These are phyloP conservation scores for Alosa sapidissima DNA, from an alignment of 2,797 vertebrate species.

Conservation along the genomic window DNA sequence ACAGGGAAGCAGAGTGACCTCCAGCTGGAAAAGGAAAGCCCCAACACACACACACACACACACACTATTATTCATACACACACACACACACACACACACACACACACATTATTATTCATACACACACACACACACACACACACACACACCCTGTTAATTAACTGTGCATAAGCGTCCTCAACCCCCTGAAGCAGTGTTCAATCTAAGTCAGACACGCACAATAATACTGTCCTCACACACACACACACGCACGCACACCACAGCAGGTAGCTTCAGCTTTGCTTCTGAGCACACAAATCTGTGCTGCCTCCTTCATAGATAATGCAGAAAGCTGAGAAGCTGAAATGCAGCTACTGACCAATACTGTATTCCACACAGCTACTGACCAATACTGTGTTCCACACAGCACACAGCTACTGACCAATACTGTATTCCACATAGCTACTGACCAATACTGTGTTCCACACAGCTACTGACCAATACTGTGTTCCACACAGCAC, in stretches of 20 bases:
- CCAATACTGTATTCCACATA: too few relatives aligned
- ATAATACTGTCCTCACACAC: background rate
- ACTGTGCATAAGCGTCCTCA: background rate
- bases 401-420: too few relatives aligned
- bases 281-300: background rate
- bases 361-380: too few relatives aligned
- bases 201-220: background rate
- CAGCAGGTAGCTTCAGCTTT: background rate
- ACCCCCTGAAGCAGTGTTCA: background rate
- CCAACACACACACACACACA: background rate
- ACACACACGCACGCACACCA: slow-evolving; percentile 6
- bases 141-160: background rate
- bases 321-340: background rate
- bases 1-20: slow-evolving; percentile 5
- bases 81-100: background rate
- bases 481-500: too few relatives aligned
- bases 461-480: too few relatives aligned
- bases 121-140: slow-evolving; percentile 2
- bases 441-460: too few relatives aligned
- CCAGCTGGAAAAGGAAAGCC: slow-evolving; percentile 15
- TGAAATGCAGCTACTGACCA: background rate
- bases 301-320: background rate
- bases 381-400: too few relatives aligned
- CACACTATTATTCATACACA: background rate
- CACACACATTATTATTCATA: background rate